Conservation (phyloP, 2,113 vertebrate genomes). For the Chitala chitala region DNA sequence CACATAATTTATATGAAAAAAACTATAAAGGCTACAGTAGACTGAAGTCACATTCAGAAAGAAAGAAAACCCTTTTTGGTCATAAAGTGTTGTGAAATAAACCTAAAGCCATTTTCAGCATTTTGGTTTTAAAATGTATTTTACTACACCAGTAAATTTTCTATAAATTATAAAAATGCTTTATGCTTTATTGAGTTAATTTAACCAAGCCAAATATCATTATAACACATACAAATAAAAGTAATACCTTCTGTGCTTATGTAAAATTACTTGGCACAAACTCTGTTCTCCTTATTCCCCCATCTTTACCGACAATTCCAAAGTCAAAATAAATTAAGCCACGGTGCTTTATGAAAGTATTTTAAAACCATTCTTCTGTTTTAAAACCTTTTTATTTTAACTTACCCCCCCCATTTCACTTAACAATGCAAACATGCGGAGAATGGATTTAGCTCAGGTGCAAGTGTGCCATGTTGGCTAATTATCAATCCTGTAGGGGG, state of each 20-base stretch:
- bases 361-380: background rate
- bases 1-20: background rate
- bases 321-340: background rate
- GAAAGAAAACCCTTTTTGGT: background rate
- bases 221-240: background rate
- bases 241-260: background rate
- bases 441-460: slow-evolving; percentile 70
- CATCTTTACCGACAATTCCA: too few species aligned
- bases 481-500: slow-evolving; percentile 70
- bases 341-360: background rate
- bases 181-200: background rate
- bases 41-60: background rate
- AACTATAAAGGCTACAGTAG: too few species aligned
- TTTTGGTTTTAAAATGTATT: background rate
- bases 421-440: slow-evolving; percentile 42
- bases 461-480: slow-evolving; percentile 76
- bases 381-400: background rate
- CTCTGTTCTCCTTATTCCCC: background rate
- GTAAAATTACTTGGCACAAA: too few species aligned
- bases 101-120: background rate
- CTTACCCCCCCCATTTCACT: slow-evolving; percentile 14
- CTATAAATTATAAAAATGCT: background rate
- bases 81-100: background rate
- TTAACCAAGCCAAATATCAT: background rate
- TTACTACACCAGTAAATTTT: background rate